Evolutionary conservation across 2,888 invertebrate species (phyloP), one percentile per base, ranked within the genome.

Genomic region (Baronia brevicornis): DNA sequence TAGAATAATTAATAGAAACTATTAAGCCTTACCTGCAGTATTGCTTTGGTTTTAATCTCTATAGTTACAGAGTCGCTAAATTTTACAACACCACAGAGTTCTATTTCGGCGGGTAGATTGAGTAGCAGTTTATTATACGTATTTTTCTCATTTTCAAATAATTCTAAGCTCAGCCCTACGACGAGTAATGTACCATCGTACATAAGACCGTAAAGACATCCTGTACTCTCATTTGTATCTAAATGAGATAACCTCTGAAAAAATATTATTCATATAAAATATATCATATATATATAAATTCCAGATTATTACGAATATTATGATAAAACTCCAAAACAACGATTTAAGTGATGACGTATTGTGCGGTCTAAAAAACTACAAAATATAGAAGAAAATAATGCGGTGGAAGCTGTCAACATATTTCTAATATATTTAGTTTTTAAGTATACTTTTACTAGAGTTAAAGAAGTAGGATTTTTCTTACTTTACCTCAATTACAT

Each of bases 201-300:
- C 72, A 92, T 88, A 19, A 91, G 86, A 20, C 93, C 94, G 66
- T 90, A 93, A 11, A 93, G 77, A 64, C 90, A 90, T 48, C 92
- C 93, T 61, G 86, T 88, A 56, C 84, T 87, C 39, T 75, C 79
- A 53, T 87, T 79, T 40, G 88, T 84, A 59, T 87, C 86, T 46
- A 89, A 73, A 46, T 84, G 85, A 54, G 87, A 86, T 54, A 93
- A 68, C 54, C 92, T 88, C 93, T 94, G 66, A 37, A 59, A 63
- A 38, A 13, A 37, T 12, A 33, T n/a, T n/a, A n/a, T n/a, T n/a
- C n/a, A n/a, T n/a, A n/a, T n/a, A n/a, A n/a, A n/a, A n/a, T n/a
- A n/a, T n/a, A n/a, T n/a, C n/a, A n/a, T n/a, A n/a, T n/a, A n/a
- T n/a, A n/a, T n/a, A n/a, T n/a, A n/a, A n/a, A n/a, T n/a, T n/a